Evolutionary conservation across 2,888 invertebrate genomes (phyloP), one percentile per base, ranked within the genome.

Genomic region (Chrysomela aeneicollis): DNA sequence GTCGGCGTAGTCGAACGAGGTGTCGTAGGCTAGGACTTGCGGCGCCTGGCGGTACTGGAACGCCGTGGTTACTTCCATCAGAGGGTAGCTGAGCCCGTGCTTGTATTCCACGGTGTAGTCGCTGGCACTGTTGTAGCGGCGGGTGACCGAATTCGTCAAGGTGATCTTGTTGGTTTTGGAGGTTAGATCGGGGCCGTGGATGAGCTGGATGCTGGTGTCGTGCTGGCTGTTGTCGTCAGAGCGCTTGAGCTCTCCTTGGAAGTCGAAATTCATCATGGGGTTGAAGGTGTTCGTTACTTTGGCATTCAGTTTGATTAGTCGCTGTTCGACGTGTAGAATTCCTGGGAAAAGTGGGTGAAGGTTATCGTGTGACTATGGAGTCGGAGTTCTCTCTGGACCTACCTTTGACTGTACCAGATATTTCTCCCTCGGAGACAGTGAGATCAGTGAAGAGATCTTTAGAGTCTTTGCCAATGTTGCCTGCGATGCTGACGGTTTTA

Each of bases 151-250:
- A 59, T 70, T 74, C 21, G 73, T 71, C 3, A 89, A 59, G 0
- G 85, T 84, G 0, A 91, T 73, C 15, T 86, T 85, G 69, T 88
- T 87, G 21, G 82, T 82, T 46, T 86, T 82, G 35, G 87, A 86
- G 10, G 85, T 84, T 9, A 88, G 82, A 72, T 91, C 90, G 0
- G 84, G 81, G 0, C 90, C 90, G 74, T 91, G 90, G 19, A 86
- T 80, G 9, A 92, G 73, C 42, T 87, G 78, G 46, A 77, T 59
- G 47, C 61, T 69, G 50, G 70, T 76, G 21, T 77, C 76, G 22
- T 73, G 65, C 22, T 74, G 69, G 1, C 66, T 64, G 4, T 30
- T 30, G 32, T 71, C 63, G 9, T 30, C 26, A 6, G 53, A 21
- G 35, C 53, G 60, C 32, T 73, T 71, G n/a, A 76, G 46, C 61